Percentiles rank a stretch among this genome's conserved stretches.
phyloP scores from a whole-genome alignment of 2,888 invertebrate species.

The Ormyrus thymus region DNA sequence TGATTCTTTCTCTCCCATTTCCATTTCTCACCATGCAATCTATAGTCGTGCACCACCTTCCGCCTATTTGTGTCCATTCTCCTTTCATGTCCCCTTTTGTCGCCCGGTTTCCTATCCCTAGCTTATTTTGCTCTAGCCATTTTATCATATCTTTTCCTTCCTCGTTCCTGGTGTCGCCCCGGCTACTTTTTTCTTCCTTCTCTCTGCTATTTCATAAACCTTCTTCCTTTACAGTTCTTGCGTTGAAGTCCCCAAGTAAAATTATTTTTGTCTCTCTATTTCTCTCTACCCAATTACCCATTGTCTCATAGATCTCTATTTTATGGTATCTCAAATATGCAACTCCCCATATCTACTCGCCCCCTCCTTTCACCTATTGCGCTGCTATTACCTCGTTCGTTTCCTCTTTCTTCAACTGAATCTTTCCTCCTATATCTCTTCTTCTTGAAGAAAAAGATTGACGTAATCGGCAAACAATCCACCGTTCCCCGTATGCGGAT shows the following conservation, averaged over 20 bases:
- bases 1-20: neutral
- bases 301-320: neutral
- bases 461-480: too few species aligned
- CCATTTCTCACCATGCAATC: neutral
- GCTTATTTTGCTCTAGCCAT: neutral
- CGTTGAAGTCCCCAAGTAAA: neutral
- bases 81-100: neutral
- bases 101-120: neutral
- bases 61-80: neutral
- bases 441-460: too few species aligned
- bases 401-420: too few species aligned
- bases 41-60: neutral
- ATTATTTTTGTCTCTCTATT: neutral
- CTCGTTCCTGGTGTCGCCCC: neutral
- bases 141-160: neutral
- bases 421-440: too few species aligned
- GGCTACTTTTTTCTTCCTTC: neutral
- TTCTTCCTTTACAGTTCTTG: too few species aligned
- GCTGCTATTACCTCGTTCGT: too few species aligned
- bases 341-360: too few species aligned
- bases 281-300: neutral
- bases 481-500: too few species aligned
- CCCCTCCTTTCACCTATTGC: too few species aligned
- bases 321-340: too few species aligned
- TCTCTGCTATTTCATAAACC: neutral